Evolutionary conservation across 2,888 invertebrate species (phyloP), one percentile per base, ranked within the genome.

Genomic region (Polylopha cassiicola): DNA sequence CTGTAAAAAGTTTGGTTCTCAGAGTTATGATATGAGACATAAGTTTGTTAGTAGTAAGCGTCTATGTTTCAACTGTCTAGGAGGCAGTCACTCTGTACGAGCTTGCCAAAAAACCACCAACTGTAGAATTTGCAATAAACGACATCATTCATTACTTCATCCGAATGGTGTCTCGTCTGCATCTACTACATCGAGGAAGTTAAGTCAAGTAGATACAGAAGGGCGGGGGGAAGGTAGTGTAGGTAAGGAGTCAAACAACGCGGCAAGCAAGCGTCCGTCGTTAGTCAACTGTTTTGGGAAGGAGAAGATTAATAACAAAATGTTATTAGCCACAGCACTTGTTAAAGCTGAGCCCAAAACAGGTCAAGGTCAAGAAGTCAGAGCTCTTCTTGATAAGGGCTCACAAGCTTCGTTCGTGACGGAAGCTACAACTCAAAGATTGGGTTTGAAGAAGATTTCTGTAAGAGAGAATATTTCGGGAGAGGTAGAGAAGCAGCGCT

Each of bases 71-170:
- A 49, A 49, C 34, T 49, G 46, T 37, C 37, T 49, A 11, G 28
- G 23, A 10, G 15, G 32, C 26, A 41, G 39, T 14, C 47, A 44
- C 33, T 34, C 46, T 17, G 37, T 39, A 13, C 38, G 17, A 20
- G 10, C 39, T 7, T 50, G 50, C 33, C 33, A 27, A 24, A 28
- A 36, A 18, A 37, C 28, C 16, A 37, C 32, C 13, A 16, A 31
- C 4, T 50, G 44, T 33, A 37, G 30, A 21, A 32, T 46, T 16
- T 50, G 50, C 36, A 24, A 32, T 23, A 31, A 24, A 28, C 44
- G 46, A n/a, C 47, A 45, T 17, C 43, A 50, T 24, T 44, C 46
- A 26, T 34, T 50, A 7, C 27, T 47, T 17, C 47, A 50, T 44
- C 15, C 22, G 20, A 33, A 13, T 8, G 39, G 24, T 23, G 37